Evolutionary conservation across 2,797 vertebrate genomes (phyloP).

Genomic region (Poeciliopsis gracilis): DNA sequence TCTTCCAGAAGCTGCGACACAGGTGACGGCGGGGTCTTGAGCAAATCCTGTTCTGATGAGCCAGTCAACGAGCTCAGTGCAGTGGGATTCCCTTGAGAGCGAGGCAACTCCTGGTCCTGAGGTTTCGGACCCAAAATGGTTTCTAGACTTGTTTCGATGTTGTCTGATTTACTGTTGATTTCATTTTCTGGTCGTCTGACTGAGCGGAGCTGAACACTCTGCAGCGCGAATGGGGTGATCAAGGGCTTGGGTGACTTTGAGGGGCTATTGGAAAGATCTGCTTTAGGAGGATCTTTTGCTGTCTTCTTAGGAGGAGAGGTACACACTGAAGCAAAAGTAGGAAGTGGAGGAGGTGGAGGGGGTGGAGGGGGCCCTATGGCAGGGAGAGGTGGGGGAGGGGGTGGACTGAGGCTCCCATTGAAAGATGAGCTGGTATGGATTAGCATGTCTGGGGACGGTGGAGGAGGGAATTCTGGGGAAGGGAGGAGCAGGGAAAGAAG

Average conservation of each 20-base stretch:
- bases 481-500: constrained; percentile 60
- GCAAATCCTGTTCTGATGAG: constrained; percentile 48
- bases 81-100: constrained; percentile 49
- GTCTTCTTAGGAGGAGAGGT: constrained; percentile 79
- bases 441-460: constrained; percentile 86
- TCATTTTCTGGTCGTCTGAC: constrained; percentile 79
- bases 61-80: constrained; percentile 40
- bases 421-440: constrained; percentile 69
- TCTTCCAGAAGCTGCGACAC: constrained; percentile 73
- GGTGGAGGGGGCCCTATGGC: constrained; percentile 58
- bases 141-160: constrained; percentile 50
- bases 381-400: constrained; percentile 59
- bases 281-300: constrained; percentile 71
- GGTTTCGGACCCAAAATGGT: constrained; percentile 63
- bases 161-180: constrained; percentile 56
- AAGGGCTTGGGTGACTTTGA: constrained; percentile 83
- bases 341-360: constrained; percentile 67
- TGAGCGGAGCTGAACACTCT: constrained; percentile 91
- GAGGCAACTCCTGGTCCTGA: constrained; percentile 68
- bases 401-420: constrained; percentile 73
- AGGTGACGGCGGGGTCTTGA: constrained; percentile 63
- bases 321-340: constrained; percentile 68
- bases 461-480: constrained; percentile 86
- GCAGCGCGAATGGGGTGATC: constrained; percentile 89
- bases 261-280: constrained; percentile 60